A percentile compares a stretch with the other conserved stretches of the same genome.
Evolutionary conservation across 2,113 vertebrate genomes (phyloP).

Genomic region (Ciconia maguari): DNA sequence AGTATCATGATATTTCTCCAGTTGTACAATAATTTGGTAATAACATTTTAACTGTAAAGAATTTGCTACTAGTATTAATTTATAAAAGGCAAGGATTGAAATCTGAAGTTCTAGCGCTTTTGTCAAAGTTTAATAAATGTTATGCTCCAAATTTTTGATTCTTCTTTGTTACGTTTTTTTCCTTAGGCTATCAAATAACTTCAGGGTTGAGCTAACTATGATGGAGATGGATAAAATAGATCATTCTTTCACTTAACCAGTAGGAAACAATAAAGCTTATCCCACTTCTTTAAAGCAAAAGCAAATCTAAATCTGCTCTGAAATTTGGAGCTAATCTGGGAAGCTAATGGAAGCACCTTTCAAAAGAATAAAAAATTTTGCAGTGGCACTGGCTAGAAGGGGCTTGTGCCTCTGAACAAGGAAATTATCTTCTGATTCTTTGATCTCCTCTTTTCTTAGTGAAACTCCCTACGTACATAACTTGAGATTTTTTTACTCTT

Average conservation of each 20-base stretch:
- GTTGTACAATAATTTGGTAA: not conserved
- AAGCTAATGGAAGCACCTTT: not conserved
- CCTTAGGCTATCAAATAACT: not conserved
- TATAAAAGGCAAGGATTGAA: not conserved
- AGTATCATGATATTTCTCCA: not conserved
- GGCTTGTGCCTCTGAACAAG: not conserved
- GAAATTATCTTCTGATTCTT: not conserved
- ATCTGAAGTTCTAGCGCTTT: not conserved
- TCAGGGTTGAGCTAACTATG: not conserved
- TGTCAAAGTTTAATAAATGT: not conserved
- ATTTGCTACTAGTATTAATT: not conserved
- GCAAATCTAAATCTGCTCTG: not conserved
- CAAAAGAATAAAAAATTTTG: not conserved
- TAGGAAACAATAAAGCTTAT: not conserved
- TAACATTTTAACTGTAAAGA: not conserved
- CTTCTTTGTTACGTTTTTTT: not conserved
- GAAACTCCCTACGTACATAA: not conserved
- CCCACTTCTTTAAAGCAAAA: not conserved
- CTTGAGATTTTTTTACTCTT: not conserved
- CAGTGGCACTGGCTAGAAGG: not conserved
- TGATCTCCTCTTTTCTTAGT: not conserved
- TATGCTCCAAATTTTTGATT: not conserved
- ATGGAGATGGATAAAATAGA: not conserved
- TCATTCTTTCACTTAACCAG: not conserved
- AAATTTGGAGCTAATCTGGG: not conserved